Base-by-base conservation (phyloP, 2,888 invertebrate species). In the Creontiades dilutus region DNA sequence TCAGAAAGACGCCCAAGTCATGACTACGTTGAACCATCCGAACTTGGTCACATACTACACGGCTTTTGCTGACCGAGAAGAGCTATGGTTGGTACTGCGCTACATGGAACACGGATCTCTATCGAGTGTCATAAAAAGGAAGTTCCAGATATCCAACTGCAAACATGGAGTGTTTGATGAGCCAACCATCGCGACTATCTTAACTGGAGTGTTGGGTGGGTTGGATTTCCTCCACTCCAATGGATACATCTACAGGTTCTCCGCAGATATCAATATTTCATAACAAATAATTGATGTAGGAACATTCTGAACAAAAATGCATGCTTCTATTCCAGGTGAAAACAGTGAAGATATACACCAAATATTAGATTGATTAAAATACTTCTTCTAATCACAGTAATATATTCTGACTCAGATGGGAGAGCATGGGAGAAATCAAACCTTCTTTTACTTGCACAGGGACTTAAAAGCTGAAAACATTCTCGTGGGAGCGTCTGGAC, bases 21-120 rank as follows among this genome's bases (percentile, higher is more conserved):
- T 99, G 99, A 98, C 98, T 89, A 98, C 98, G 92, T 99, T 99
- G 94, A 97, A 98, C 93, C 99, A 99, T 94, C 99, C 99, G 93
- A 99, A 99, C 94, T 99, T 99, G 12, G 99, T 99, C 84, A 98
- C 98, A 90, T 99, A 99, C 94, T 97, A 99, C 94, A 99, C 99
- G 89, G 99, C 99, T 92, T 99, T 99, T 94, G 99, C 99, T 90
- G 99, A 99, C 55, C 96, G 97, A 92, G 98, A 99, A 93, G 99
- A 99, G 93, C 94, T 99, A 75, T 99, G 99, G 99, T 95, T 99
- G 75, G 97, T 99, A 16, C 95, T 99, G 92, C 96, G 97, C 93
- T 95, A 99, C 16, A 95, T 99, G 75, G 98, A 98, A 94, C 99
- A 99, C 92, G 97, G 97, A 47, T 97, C 97, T 92, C 94, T 98